Base-by-base conservation (phyloP, 2,888 invertebrate genomes). In the Sthenelais limicola region DNA sequence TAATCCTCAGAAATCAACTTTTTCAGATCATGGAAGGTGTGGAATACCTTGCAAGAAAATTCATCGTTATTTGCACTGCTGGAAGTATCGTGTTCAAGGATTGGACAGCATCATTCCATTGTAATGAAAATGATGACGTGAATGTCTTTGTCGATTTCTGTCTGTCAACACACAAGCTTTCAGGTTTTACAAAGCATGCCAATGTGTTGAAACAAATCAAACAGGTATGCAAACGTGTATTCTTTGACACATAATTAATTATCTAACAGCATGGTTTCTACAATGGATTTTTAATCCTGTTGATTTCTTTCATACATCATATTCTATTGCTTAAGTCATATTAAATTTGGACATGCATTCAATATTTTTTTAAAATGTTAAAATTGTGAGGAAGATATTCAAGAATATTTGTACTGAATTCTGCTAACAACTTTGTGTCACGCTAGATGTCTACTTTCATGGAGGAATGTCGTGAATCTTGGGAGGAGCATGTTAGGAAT, bases 81-180 rank as follows among this genome's bases (percentile, higher is more conserved):
- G 84, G 84, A n/a, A 82, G 82, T 77, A 79, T 83, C 30, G 74
- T 84, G 32, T 84, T 84, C 73, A 79, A 80, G 35, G 73, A 79
- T 66, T 83, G 81, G 82, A 78, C 73, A 21, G 78, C 80, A 12
- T 77, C 73, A 24, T 80, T 83, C 58, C 72, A 77, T 51, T 83
- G 83, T 74, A 77, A 80, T 35, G 62, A 73, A 5, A 38, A 33
- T 43, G 51, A 30, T 3, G 33, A 38, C 15, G 32, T 67, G 2
- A 80, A 80, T 77, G 79, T 77, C 5, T 68, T 76, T 2, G 48
- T 82, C 0, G 75, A 76, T 28, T 82, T 83, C 75, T 81, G 81
- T 26, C 69, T 74, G 15, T 74, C 67, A 26, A 73, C 77, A 12
- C 49, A 32, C 35, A 74, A 7, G 33, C 52, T 38, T 24, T 21